Conservation (phyloP, 92 coral and sea anemone genomes). For the Nematostella vectensis region DNA sequence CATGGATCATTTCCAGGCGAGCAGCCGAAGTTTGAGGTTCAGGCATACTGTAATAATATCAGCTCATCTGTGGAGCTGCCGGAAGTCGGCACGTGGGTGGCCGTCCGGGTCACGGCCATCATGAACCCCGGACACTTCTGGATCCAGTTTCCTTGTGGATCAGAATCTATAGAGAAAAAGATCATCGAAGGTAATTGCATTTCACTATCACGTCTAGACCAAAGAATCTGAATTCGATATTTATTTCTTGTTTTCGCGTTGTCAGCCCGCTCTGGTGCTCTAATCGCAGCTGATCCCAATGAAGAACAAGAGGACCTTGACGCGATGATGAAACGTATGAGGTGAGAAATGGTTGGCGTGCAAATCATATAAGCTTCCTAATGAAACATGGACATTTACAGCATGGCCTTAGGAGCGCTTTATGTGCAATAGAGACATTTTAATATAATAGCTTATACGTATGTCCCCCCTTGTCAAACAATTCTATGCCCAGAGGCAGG, state of each 20-base stretch:
- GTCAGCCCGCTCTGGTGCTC: slow-evolving; percentile 16
- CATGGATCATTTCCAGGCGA: slow-evolving; percentile 38
- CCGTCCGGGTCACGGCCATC: slow-evolving; percentile 88
- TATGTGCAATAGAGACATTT: no score
- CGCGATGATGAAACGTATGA: slow-evolving; percentile 59
- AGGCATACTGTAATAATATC: slow-evolving; percentile 74
- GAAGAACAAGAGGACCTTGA: slow-evolving; percentile 60
- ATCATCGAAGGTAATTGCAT: slow-evolving; percentile 58
- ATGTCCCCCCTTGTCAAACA: no score
- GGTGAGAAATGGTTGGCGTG: no score
- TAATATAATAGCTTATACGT: no score
- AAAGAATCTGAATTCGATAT: not conserved
- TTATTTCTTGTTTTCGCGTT: no score
- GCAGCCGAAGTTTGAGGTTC: slow-evolving; percentile 36
- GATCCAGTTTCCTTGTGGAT: slow-evolving; percentile 94
- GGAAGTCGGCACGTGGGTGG: slow-evolving; percentile 84
- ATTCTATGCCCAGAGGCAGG: no score
- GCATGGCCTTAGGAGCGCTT: no score
- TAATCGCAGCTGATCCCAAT: slow-evolving; percentile 29
- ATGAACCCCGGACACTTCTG: slow-evolving; percentile 94
- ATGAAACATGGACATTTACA: no score
- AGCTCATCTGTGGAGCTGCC: slow-evolving; percentile 65
- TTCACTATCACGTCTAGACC: not conserved
- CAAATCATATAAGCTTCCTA: no score
- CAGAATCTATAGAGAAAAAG: slow-evolving; percentile 72